A percentile compares a stretch with the other conserved stretches of the same genome.
Conservation (phyloP, 92 coral and sea anemone species). For the Nematostella vectensis region DNA sequence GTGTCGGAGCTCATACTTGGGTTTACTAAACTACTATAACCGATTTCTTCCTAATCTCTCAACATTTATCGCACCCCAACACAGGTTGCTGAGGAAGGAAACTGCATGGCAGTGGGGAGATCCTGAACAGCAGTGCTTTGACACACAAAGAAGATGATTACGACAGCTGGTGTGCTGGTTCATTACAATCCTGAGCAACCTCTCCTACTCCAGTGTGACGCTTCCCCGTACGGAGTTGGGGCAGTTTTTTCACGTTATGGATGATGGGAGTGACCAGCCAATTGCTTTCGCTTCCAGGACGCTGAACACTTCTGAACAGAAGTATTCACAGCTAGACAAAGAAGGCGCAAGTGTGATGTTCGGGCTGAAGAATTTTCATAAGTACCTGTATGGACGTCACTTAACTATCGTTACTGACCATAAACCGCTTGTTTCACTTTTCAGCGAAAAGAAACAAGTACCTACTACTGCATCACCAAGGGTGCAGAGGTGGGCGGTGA, state of each 20-base stretch:
- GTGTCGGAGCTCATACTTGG: conserved; percentile 2
- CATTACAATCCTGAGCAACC: neutral
- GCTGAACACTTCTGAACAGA: neutral
- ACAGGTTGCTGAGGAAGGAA: neutral
- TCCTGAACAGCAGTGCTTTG: neutral
- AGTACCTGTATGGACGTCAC: conserved; percentile 35
- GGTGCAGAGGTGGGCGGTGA: conserved; percentile 38
- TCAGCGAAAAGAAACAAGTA: no score
- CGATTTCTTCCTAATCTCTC: neutral
- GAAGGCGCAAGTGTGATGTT: no score
- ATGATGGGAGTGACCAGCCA: no score
- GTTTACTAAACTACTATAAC: conserved; percentile 7
- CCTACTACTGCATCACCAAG: no score
- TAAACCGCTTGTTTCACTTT: conserved; percentile 26
- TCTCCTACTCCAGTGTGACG: conserved; percentile 1
- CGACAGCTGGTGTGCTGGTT: conserved; percentile 9
- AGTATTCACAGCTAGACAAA: neutral
- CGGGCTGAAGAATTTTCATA: conserved; percentile 1
- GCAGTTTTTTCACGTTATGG: no score
- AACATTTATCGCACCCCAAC: neutral
- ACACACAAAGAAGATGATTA: conserved; percentile 7
- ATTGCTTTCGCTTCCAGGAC: conserved; percentile 1
- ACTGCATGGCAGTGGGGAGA: conserved; percentile 1
- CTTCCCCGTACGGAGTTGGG: no score
- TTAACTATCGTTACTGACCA: conserved; percentile 43